A percentile compares a stretch with the other conserved stretches of the same genome.
Conservation (phyloP, 2,797 vertebrate genomes). For the Lithobates sylvaticus region DNA sequence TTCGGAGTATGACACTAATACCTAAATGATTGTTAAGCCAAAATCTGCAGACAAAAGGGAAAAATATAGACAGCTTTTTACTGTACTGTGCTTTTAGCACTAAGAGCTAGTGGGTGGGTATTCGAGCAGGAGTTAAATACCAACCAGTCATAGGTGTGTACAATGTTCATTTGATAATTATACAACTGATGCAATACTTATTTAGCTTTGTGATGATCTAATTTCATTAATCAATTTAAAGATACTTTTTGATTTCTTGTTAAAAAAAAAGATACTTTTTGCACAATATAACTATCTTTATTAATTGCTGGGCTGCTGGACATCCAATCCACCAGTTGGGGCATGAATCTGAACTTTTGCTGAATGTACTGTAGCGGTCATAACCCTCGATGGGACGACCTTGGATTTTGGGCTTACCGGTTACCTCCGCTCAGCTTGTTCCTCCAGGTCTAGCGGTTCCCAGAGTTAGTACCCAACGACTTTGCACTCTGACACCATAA, state of each 20-base stretch:
- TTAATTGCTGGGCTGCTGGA: too few relatives aligned
- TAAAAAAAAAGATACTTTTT: not conserved
- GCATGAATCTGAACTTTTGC: too few relatives aligned
- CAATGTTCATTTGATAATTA: not conserved
- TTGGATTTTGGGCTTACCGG: too few relatives aligned
- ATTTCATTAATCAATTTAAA: not conserved
- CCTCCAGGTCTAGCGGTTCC: too few relatives aligned
- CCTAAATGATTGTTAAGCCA: not conserved
- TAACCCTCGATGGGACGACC: too few relatives aligned
- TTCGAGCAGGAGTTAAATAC: not conserved
- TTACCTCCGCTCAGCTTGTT: too few relatives aligned
- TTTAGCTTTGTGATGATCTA: not conserved
- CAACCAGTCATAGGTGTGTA: not conserved
- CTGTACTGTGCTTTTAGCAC: not conserved
- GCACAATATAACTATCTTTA: too few relatives aligned
- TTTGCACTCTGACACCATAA: too few relatives aligned
- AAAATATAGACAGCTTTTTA: not conserved
- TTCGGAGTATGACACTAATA: conserved; percentile 2
- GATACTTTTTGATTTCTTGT: too few relatives aligned
- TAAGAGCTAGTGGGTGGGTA: not conserved
- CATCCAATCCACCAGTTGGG: too few relatives aligned
- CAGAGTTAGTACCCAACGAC: too few relatives aligned
- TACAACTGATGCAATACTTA: not conserved
- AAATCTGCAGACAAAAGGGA: not conserved
- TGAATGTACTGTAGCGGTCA: too few relatives aligned